Evolutionary conservation across 2,797 vertebrate species (phyloP).

Genomic region (Anabas testudineus): DNA sequence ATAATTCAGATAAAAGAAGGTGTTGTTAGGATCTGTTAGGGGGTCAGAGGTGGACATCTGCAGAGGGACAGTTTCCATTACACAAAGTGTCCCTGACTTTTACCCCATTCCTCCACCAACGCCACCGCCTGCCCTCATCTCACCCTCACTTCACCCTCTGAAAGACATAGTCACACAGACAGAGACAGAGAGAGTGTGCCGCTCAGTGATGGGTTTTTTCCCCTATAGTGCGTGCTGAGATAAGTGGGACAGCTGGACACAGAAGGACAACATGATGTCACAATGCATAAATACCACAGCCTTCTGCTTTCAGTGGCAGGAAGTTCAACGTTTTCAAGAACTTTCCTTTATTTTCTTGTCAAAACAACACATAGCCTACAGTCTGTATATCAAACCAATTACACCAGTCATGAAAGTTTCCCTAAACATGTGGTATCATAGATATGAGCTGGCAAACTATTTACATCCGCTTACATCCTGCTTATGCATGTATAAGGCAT

Average conservation of each 20-base stretch:
- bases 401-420: not conserved
- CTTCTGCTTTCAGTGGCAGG: too few relatives aligned
- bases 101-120: slow-evolving; percentile 5
- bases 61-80: slow-evolving; percentile 69
- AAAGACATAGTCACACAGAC: slow-evolving; percentile 16
- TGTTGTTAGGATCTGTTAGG: slow-evolving; percentile 58
- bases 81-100: slow-evolving; percentile 47
- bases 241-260: slow-evolving; percentile 7
- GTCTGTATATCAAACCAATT: not conserved
- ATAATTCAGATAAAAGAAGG: slow-evolving; percentile 50
- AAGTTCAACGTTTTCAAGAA: not conserved
- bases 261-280: not conserved
- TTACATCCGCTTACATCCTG: slow-evolving; percentile 37
- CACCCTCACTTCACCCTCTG: slow-evolving; percentile 35
- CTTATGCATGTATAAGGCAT: slow-evolving; percentile 31
- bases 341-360: too few relatives aligned
- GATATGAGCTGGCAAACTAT: slow-evolving; percentile 24
- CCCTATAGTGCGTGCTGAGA: slow-evolving; percentile 21
- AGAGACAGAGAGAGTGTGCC: not conserved
- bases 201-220: not conserved
- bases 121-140: not conserved
- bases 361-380: too few relatives aligned
- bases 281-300: not conserved
- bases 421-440: slow-evolving; percentile 10
- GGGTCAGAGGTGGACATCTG: slow-evolving; percentile 73